Conservation (phyloP, 2,888 invertebrate species). For the Euzophera pinguis region DNA sequence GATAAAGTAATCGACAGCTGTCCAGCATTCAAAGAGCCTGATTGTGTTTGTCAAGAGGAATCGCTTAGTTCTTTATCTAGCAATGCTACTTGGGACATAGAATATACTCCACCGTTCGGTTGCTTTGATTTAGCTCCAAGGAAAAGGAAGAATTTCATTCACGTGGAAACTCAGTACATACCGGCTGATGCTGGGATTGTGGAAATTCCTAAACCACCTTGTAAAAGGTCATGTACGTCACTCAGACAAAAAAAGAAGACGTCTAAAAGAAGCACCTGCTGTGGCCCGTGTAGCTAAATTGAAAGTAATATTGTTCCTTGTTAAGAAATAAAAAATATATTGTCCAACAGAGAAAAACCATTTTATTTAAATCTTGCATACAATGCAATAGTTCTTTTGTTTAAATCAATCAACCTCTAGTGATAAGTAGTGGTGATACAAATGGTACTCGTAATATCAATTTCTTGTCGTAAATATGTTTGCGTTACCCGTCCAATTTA, state of each 20-base stretch:
- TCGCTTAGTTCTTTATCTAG: slow-evolving; percentile 70
- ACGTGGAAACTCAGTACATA: slow-evolving; percentile 82
- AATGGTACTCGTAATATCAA: no score
- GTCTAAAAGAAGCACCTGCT: slow-evolving; percentile 33
- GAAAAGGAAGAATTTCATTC: slow-evolving; percentile 67
- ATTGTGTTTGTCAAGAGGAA: slow-evolving; percentile 60
- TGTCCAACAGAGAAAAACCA: background rate
- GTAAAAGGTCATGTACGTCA: slow-evolving; percentile 44
- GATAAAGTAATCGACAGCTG: slow-evolving; percentile 68
- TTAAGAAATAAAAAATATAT: background rate
- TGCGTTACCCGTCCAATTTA: no score
- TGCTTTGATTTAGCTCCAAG: slow-evolving; percentile 81
- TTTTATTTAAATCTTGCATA: background rate
- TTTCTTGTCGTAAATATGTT: no score
- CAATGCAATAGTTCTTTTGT: no score
- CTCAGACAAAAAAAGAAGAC: slow-evolving; percentile 35
- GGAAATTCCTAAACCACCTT: slow-evolving; percentile 41
- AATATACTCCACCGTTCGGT: slow-evolving; percentile 85
- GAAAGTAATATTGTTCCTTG: background rate
- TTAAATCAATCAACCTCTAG: no score
- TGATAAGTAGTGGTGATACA: no score
- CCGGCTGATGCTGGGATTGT: slow-evolving; percentile 73
- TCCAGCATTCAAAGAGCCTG: slow-evolving; percentile 68
- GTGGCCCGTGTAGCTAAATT: slow-evolving; percentile 30
- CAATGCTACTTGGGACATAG: slow-evolving; percentile 84